These are phyloP conservation scores for Drosophila borborema DNA, from an alignment of 2,888 invertebrate species.

Conservation along the genomic window DNA sequence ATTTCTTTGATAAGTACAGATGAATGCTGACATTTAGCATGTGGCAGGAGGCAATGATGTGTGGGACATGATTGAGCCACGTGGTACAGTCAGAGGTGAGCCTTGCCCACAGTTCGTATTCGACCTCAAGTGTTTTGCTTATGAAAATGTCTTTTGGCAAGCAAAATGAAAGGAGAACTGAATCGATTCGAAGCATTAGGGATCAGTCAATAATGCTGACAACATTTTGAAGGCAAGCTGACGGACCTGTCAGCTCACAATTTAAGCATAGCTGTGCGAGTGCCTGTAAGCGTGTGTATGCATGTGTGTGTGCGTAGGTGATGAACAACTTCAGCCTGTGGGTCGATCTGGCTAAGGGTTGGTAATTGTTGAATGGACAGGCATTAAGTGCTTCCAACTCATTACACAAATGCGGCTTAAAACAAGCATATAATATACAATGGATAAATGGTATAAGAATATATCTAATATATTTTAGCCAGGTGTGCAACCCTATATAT, in stretches of 20 bases:
- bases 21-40: conserved; percentile 73
- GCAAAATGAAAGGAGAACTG: conserved; percentile 2
- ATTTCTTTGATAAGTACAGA: conserved; percentile 35
- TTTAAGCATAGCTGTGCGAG: neutral
- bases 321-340: conserved; percentile 37
- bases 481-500: neutral
- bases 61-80: conserved; percentile 53
- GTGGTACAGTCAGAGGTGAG: conserved; percentile 42
- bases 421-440: conserved; percentile 39
- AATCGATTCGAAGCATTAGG: conserved; percentile 49
- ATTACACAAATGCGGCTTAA: conserved; percentile 77
- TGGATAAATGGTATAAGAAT: conserved; percentile 25
- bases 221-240: conserved; percentile 72
- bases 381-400: conserved; percentile 69
- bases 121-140: conserved; percentile 66
- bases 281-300: neutral
- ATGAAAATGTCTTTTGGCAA: conserved; percentile 57
- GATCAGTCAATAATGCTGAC: conserved; percentile 78
- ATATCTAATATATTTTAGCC: conserved; percentile 18
- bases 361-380: conserved; percentile 51
- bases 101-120: conserved; percentile 34
- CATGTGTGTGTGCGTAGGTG: neutral
- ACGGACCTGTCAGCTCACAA: conserved; percentile 61
- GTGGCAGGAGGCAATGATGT: conserved; percentile 28
- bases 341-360: conserved; percentile 16